Percentiles rank a stretch among this genome's conserved stretches.
phyloP scores from a whole-genome alignment of 2,113 vertebrate genomes.

The Columba janthina region DNA sequence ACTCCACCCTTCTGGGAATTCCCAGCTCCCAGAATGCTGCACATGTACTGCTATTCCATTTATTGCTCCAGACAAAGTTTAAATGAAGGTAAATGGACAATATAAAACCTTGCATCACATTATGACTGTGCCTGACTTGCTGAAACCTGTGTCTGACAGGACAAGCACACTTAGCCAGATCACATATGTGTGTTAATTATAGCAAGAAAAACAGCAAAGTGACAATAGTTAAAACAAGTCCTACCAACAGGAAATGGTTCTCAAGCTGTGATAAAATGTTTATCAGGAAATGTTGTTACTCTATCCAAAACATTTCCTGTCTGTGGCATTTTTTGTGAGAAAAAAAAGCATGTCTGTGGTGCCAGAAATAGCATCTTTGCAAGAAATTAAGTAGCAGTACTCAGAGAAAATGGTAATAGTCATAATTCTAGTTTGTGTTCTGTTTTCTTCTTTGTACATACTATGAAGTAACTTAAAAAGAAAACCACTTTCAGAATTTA shows the following conservation, averaged over 20 bases:
- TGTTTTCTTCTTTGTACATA: not conserved
- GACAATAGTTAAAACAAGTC: constrained; percentile 29
- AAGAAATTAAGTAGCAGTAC: not conserved
- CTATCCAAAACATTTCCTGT: constrained; percentile 72
- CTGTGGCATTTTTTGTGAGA: constrained; percentile 8
- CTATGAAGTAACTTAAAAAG: not conserved
- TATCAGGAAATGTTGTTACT: constrained; percentile 70
- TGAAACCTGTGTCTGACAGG: constrained; percentile 20
- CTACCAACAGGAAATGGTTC: constrained; percentile 70
- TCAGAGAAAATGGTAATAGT: not conserved
- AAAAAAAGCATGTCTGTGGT: not conserved
- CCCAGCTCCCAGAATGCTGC: not conserved
- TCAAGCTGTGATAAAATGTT: constrained; percentile 66
- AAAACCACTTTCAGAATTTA: not conserved
- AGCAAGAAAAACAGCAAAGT: constrained; percentile 54
- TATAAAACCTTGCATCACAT: not conserved
- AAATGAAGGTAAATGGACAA: constrained; percentile 1
- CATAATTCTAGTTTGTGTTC: not conserved
- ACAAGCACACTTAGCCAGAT: not conserved
- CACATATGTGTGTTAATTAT: constrained; percentile 53
- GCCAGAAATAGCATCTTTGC: constrained; percentile 24
- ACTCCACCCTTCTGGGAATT: constrained; percentile 17
- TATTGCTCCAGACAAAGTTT: not conserved
- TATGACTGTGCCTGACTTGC: not conserved
- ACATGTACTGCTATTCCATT: not conserved